phyloP scores from a whole-genome alignment of 1,140 invertebrate species.

The Brachionus rotundiformis region DNA sequence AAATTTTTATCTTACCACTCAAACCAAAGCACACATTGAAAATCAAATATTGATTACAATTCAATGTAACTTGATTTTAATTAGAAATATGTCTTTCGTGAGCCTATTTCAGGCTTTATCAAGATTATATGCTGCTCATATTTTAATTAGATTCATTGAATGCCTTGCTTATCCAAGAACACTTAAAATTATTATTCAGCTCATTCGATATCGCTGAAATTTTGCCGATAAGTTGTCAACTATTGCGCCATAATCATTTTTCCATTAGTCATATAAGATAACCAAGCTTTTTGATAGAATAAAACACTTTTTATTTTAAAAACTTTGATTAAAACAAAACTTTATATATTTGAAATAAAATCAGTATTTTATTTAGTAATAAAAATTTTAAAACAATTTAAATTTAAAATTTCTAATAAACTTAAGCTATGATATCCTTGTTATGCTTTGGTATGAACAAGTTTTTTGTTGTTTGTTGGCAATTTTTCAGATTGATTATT shows the following conservation, averaged over 20 bases:
- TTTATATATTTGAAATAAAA: too few species aligned
- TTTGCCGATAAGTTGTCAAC: constrained; percentile 1
- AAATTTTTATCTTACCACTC: constrained; percentile 14
- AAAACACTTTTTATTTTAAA: too few species aligned
- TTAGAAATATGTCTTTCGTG: constrained; percentile 36
- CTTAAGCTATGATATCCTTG: too few species aligned
- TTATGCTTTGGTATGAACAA: too few species aligned
- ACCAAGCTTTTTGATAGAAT: not conserved
- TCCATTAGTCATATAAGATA: constrained; percentile 2
- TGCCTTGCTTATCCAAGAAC: not conserved
- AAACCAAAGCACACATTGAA: not conserved
- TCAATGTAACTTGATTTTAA: constrained; percentile 10
- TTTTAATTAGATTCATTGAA: constrained; percentile 11
- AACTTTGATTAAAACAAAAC: too few species aligned
- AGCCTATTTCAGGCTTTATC: not conserved
- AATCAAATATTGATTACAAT: constrained; percentile 21
- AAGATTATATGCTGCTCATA: not conserved
- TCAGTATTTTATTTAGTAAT: too few species aligned
- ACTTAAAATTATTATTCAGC: constrained; percentile 5
- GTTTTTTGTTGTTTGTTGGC: too few species aligned
- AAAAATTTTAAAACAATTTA: too few species aligned
- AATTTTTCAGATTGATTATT: too few species aligned
- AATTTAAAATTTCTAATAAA: too few species aligned
- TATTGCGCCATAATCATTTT: not conserved
- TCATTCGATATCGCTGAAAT: not conserved